phyloP scores from a whole-genome alignment of 2,113 vertebrate genomes.

The Brevimyrus niger region DNA sequence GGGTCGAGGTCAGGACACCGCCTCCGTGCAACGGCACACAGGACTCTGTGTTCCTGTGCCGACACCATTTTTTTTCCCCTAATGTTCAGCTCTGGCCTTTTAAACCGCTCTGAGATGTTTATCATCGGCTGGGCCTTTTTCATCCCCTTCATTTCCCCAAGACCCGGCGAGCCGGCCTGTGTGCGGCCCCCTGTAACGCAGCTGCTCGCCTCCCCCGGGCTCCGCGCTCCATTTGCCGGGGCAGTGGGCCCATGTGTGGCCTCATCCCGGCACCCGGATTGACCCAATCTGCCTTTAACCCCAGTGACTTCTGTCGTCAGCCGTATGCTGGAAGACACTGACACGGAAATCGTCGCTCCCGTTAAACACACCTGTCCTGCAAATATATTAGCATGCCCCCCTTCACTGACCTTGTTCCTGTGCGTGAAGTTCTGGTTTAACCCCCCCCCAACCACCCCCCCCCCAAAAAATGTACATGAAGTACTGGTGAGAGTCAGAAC shows the following conservation, averaged over 20 bases:
- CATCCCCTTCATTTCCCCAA: background rate
- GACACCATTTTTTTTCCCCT: background rate
- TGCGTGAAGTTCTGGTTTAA: background rate
- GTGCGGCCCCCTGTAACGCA: background rate
- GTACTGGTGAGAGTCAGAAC: background rate
- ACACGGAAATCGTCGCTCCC: background rate
- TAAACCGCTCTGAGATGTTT: background rate
- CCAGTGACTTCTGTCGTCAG: background rate
- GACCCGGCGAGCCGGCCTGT: too few relatives aligned
- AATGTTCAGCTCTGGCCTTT: background rate
- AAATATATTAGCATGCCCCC: background rate
- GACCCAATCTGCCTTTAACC: background rate
- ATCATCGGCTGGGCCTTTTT: background rate
- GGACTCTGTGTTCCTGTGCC: background rate
- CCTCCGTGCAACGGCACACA: background rate
- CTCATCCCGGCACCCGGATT: background rate
- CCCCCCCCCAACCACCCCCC: background rate
- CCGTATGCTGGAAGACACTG: background rate
- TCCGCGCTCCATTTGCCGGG: background rate
- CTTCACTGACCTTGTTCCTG: background rate
- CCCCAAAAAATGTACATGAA: background rate
- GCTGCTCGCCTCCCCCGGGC: constrained; percentile 1
- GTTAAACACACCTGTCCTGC: background rate
- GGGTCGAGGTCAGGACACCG: background rate
- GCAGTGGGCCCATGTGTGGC: background rate